phyloP scores from a whole-genome alignment of 2,888 invertebrate genomes.

The Erebia epiphron region DNA sequence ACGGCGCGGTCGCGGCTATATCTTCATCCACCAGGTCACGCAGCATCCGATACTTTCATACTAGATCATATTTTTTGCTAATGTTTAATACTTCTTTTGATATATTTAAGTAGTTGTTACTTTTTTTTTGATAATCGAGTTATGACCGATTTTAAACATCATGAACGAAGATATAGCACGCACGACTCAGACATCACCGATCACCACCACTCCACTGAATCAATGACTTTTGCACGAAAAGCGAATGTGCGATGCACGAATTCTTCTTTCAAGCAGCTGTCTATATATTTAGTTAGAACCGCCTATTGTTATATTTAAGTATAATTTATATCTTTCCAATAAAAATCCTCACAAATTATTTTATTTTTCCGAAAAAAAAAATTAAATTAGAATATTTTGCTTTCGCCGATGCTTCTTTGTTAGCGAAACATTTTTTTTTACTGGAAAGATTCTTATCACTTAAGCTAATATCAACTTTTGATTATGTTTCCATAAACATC shows the following conservation, averaged over 20 bases:
- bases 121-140: slow-evolving; percentile 32
- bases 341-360: slow-evolving; percentile 41
- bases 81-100: slow-evolving; percentile 14
- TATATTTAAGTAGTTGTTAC: slow-evolving; percentile 32
- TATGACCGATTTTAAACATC: slow-evolving; percentile 35
- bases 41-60: slow-evolving; percentile 19
- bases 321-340: slow-evolving; percentile 64
- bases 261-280: slow-evolving; percentile 81
- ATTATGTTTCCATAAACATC: slow-evolving; percentile 67
- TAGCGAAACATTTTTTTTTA: slow-evolving; percentile 47
- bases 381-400: slow-evolving; percentile 7
- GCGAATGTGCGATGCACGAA: slow-evolving; percentile 83
- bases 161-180: slow-evolving; percentile 76
- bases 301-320: slow-evolving; percentile 79
- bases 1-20: slow-evolving; percentile 75
- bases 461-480: slow-evolving; percentile 74
- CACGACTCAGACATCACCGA: slow-evolving; percentile 72
- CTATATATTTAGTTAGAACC: slow-evolving; percentile 76
- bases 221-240: slow-evolving; percentile 77
- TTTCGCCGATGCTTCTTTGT: slow-evolving; percentile 11
- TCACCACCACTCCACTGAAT: slow-evolving; percentile 75
- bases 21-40: slow-evolving; percentile 58
- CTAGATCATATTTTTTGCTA: slow-evolving; percentile 28
- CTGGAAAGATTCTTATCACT: slow-evolving; percentile 73
- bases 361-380: slow-evolving; percentile 28